These are phyloP conservation scores for Ptilorrhoa leucosticta DNA, from an alignment of 2,113 vertebrate species.

Conservation along the genomic window DNA sequence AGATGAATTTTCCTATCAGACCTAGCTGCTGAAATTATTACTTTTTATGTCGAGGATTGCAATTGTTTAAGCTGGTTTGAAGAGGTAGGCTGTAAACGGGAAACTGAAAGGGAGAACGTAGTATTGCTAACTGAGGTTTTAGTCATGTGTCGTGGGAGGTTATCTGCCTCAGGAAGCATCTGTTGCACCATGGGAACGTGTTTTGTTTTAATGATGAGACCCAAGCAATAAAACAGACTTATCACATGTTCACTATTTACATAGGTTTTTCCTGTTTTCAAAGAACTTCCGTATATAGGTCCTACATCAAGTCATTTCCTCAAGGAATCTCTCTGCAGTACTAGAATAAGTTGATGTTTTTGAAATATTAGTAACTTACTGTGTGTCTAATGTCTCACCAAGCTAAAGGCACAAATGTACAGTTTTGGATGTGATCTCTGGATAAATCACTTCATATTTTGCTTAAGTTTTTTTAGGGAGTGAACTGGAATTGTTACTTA, in stretches of 20 bases:
- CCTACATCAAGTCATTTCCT: neutral
- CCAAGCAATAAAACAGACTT: neutral
- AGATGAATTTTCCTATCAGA: neutral
- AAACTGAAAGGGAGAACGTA: neutral
- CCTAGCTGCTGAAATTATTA: neutral
- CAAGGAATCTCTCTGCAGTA: neutral
- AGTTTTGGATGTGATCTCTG: neutral
- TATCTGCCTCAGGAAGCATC: slow-evolving; percentile 27
- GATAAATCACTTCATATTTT: neutral
- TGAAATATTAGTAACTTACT: neutral
- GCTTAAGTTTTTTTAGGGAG: neutral
- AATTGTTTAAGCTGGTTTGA: neutral
- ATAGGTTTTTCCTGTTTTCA: neutral
- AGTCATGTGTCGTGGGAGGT: neutral
- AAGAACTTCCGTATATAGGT: neutral
- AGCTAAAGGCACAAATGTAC: neutral
- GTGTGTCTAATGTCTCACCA: neutral
- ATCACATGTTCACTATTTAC: neutral
- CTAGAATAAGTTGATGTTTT: neutral
- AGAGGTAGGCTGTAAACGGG: neutral
- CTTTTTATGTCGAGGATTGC: neutral
- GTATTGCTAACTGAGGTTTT: neutral
- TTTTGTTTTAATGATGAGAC: neutral
- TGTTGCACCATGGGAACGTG: neutral
- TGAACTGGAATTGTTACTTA: neutral